A percentile compares a stretch with the other conserved stretches of the same genome.
phyloP scores from a whole-genome alignment of 1,140 invertebrate genomes.

The Magallana angulata region DNA sequence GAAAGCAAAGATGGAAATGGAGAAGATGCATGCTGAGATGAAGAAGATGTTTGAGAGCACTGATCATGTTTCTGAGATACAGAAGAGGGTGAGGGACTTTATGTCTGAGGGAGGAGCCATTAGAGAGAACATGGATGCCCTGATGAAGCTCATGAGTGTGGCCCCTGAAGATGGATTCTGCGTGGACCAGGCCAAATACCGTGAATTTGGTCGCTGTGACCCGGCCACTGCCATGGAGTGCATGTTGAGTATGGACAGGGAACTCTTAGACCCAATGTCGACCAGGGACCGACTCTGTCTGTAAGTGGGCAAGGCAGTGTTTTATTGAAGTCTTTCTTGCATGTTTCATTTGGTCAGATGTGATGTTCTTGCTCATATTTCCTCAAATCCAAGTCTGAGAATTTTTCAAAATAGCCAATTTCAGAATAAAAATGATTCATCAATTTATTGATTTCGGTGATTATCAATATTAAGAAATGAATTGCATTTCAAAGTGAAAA shows the following conservation, averaged over 20 bases:
- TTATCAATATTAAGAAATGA: too few relatives aligned
- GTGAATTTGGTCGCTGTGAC: background rate
- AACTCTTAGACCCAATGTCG: slow-evolving; percentile 14
- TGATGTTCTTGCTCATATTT: too few relatives aligned
- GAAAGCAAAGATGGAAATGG: background rate
- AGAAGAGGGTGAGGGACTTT: background rate
- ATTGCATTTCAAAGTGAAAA: too few relatives aligned
- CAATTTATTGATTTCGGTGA: too few relatives aligned
- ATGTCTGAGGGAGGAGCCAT: background rate
- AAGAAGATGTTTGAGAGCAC: background rate
- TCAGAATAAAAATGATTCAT: too few relatives aligned
- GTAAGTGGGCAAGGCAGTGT: background rate
- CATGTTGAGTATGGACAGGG: background rate
- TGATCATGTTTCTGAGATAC: background rate
- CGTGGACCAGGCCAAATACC: slow-evolving; percentile 6
- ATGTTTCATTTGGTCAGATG: background rate
- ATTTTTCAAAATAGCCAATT: too few relatives aligned
- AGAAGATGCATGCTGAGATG: background rate
- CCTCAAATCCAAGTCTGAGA: too few relatives aligned
- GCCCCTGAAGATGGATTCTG: slow-evolving; percentile 34
- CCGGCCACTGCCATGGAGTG: background rate
- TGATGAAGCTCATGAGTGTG: slow-evolving; percentile 1
- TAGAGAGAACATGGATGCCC: background rate
- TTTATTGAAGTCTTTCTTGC: background rate
- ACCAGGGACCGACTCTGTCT: background rate